Evolutionary conservation across 2,113 vertebrate species (phyloP).

Genomic region (Corvus cornix): DNA sequence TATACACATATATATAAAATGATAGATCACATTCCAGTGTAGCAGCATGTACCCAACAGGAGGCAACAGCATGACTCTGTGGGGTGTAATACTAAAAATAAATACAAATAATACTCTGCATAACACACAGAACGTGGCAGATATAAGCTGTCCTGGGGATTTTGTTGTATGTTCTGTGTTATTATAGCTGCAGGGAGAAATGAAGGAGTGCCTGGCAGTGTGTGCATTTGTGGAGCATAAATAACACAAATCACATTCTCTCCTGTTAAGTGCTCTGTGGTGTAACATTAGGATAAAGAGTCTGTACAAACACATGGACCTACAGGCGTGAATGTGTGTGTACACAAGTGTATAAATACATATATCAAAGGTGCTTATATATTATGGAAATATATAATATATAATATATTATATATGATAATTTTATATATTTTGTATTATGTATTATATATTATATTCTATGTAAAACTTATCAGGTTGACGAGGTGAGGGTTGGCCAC

Average conservation of each 20-base stretch:
- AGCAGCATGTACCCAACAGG: not conserved
- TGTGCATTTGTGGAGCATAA: not conserved
- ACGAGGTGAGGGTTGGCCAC: not conserved
- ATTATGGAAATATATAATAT: not conserved
- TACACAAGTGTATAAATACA: not conserved
- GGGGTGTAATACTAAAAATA: not conserved
- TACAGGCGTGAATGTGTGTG: not conserved
- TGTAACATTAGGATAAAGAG: not conserved
- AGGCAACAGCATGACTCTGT: not conserved
- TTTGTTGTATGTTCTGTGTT: not conserved
- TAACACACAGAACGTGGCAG: not conserved
- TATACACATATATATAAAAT: not conserved
- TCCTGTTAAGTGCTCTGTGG: not conserved
- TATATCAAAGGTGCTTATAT: not conserved
- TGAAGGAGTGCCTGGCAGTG: too few relatives aligned
- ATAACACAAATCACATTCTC: not conserved
- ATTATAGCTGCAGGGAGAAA: not conserved
- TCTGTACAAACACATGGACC: not conserved
- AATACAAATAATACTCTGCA: not conserved
- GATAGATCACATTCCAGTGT: not conserved
- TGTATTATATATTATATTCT: too few relatives aligned
- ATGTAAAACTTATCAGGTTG: not conserved
- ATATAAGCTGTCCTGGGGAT: not conserved
- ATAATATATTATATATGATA: not conserved
- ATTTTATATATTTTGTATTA: too few relatives aligned